A percentile compares a stretch with the other conserved stretches of the same genome.
Evolutionary conservation across 2,113 vertebrate species (phyloP).

Genomic region (Amazona vittata): DNA sequence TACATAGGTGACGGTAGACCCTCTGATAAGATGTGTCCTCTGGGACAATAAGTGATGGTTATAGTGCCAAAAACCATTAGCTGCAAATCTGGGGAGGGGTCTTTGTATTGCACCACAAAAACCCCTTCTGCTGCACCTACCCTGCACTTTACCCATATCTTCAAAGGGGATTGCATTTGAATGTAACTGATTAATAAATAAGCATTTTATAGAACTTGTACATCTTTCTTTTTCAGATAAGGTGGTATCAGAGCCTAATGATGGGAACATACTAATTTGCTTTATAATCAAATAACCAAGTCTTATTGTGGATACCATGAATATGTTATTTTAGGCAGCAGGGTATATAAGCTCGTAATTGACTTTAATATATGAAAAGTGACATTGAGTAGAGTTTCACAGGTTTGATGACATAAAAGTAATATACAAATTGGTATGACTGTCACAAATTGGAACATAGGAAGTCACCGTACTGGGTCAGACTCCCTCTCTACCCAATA

Average conservation of each 20-base stretch:
- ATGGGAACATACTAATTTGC: neutral
- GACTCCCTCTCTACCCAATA: neutral
- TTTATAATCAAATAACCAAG: neutral
- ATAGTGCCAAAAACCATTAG: neutral
- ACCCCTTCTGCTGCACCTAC: neutral
- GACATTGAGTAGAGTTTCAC: constrained; percentile 1
- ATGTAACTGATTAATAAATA: constrained; percentile 2
- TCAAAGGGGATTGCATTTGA: neutral
- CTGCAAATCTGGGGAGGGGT: neutral
- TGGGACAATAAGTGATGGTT: neutral
- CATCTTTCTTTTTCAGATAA: neutral
- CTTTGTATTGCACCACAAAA: neutral
- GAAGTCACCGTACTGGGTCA: neutral
- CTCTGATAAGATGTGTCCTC: neutral
- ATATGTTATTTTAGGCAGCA: constrained; percentile 10
- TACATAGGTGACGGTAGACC: neutral
- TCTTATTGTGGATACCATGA: neutral
- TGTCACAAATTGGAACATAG: neutral
- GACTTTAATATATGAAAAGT: constrained; percentile 8
- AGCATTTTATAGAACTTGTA: neutral
- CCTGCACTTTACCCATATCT: neutral
- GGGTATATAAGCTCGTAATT: neutral
- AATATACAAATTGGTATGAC: neutral
- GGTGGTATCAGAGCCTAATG: neutral
- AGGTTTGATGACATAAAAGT: constrained; percentile 10